Evolutionary conservation across 2,888 invertebrate species (phyloP), one percentile per base, ranked within the genome.

Genomic region (Watsonalla cultraria): DNA sequence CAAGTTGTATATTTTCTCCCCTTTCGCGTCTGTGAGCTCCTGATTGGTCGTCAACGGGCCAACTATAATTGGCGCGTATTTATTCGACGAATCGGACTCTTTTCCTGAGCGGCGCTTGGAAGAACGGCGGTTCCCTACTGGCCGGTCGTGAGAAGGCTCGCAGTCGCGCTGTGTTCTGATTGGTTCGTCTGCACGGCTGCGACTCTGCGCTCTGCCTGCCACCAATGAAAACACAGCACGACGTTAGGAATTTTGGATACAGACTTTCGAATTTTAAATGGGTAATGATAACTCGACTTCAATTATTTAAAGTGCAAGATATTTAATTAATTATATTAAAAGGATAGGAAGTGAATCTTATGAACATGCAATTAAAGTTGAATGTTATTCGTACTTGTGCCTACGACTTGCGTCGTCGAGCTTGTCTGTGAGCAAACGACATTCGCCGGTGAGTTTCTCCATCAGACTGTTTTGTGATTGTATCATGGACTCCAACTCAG

Each of bases 391-490:
- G 93, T 95, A 97, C 96, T 96, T 96, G 95, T 96, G 96, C 91
- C 94, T 95, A 91, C 94, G 92, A 89, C 94, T 94, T 86, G 96
- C 94, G 90, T 96, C 96, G 93, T 97, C 96, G 92, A 97, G 94
- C 93, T 95, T 96, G 92, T 94, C 93, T 84, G 96, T 96, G 90
- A 97, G 94, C 90, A 93, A 93, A 92, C 95, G 96, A 93, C 96
- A 96, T 92, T 97, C 96, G 83, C 93, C 93, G 83, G 96, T 96
- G 91, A 97, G 94, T 94, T 95, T 96, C 93, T 96, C 96, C 95
- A 96, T 95, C 94, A 96, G 95, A 93, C 94, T 94, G 93, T 95
- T 96, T 94, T 97, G 96, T 91, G 95, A 95, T 91, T 94, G 95
- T 92, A 97, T 94, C 94, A 96, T 95, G 87, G 94, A 93, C 93